Conservation (phyloP, 2,113 vertebrate species). For the Lutjanus erythropterus region DNA sequence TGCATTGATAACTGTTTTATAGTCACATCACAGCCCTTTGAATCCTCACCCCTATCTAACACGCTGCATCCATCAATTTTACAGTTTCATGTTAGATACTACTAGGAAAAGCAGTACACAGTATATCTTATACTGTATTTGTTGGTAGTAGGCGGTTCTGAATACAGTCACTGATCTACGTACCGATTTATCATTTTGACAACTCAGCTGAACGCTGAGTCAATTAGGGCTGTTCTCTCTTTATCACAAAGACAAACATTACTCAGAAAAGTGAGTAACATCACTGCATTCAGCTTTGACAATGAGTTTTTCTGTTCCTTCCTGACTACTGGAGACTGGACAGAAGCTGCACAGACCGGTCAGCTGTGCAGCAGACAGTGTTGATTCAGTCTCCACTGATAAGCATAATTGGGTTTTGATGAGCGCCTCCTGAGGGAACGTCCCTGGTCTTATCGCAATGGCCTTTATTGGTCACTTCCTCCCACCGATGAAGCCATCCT, state of each 20-base stretch:
- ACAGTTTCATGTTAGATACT: no score
- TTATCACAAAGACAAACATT: conserved; percentile 11
- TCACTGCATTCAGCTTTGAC: neutral
- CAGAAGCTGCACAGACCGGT: neutral
- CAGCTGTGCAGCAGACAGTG: conserved; percentile 12
- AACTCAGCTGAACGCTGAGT: neutral
- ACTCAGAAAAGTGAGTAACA: neutral
- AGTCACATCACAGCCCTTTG: no score
- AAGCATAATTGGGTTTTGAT: conserved; percentile 46
- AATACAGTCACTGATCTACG: no score
- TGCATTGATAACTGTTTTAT: no score
- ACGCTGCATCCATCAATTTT: no score
- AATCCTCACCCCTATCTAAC: no score
- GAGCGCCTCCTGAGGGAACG: conserved; percentile 17
- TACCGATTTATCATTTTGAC: no score
- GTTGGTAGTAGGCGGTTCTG: no score
- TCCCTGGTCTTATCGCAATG: conserved; percentile 22
- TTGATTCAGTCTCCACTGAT: conserved; percentile 16
- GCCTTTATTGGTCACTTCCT: conserved; percentile 41
- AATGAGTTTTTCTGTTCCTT: neutral
- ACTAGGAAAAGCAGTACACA: no score
- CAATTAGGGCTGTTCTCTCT: neutral
- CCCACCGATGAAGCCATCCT: neutral
- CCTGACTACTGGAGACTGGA: neutral
- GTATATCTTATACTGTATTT: no score